Base-by-base conservation (phyloP, 2,797 vertebrate species). In the Craterocephalus amniculus region DNA sequence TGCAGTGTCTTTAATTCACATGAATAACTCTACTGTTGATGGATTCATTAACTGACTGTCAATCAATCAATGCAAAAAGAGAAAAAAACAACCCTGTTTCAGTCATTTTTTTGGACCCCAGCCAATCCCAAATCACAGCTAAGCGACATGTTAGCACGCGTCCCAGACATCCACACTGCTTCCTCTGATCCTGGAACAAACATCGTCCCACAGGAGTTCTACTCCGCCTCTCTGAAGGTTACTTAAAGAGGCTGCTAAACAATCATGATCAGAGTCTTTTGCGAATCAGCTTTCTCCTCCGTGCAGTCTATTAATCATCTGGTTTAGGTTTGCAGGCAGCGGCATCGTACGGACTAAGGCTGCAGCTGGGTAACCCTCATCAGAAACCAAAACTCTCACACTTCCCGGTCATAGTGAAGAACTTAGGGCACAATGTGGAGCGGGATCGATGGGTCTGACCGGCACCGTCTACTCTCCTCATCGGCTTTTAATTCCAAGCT, bases 401-500 rank as follows among this genome's bases (percentile, higher is more conserved):
- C 59, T 75, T n/a, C 43, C 65, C 62, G 76, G 63, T 83, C 80
- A 71, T 81, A 75, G 68, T 73, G 67, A 69, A 31, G 78, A 81
- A 84, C 76, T 72, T 67, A 40, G 73, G 73, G 64, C 78, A 38
- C 38, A 69, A 65, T 56, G 51, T 45, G 55, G 72, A 40, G 58
- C 31, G 80, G 62, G 68, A 85, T 80, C 71, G 65, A 80, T 80
- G 62, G 34, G n/a, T 67, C 68, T 2, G 24, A 71, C 70, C 2
- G 2, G 43, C 78, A 74, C 38, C 13, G 56, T 52, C 35, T 64
- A 64, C 78, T 67, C 76, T 81, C 81, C 83, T 83, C 77, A 78
- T 88, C 79, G 76, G 63, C 81, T 76, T 79, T 43, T 87, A 85
- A 89, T 89, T 83, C 76, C 72, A 26, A 81, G 74, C 67, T 56